Percentiles rank a stretch among this genome's conserved stretches.
phyloP scores from a whole-genome alignment of 2,888 invertebrate genomes.

The Watsonalla cultraria region DNA sequence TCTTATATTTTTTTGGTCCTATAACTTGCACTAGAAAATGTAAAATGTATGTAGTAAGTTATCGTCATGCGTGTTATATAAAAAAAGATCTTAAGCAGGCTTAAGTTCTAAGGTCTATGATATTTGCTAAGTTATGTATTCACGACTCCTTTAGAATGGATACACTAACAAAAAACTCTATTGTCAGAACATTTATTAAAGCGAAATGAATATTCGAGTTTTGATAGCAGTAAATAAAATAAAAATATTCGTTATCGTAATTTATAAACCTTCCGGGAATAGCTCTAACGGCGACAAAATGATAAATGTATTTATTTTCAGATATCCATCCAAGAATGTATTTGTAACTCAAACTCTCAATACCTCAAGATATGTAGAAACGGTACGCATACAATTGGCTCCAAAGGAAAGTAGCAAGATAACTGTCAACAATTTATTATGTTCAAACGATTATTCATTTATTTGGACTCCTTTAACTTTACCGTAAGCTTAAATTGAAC shows the following conservation, averaged over 20 bases:
- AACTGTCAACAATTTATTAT: not conserved
- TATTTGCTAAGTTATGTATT: too few species aligned
- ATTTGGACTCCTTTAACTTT: not conserved
- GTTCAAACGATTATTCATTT: slow-evolving; percentile 3
- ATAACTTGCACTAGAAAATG: too few species aligned
- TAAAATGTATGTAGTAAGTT: too few species aligned
- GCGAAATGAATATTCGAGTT: not conserved
- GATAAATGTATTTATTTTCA: slow-evolving; percentile 17
- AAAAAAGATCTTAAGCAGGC: too few species aligned
- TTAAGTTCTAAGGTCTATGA: too few species aligned
- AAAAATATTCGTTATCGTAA: not conserved
- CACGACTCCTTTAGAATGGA: too few species aligned
- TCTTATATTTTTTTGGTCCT: too few species aligned
- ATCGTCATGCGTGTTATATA: too few species aligned
- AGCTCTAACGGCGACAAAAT: slow-evolving; percentile 8
- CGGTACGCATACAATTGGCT: slow-evolving; percentile 16
- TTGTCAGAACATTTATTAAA: not conserved
- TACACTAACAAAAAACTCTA: not conserved
- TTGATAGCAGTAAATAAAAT: not conserved
- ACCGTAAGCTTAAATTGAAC: slow-evolving; percentile 10
- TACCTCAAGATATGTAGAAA: slow-evolving; percentile 23
- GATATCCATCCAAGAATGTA: slow-evolving; percentile 21
- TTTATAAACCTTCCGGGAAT: not conserved
- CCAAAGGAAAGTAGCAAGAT: slow-evolving; percentile 1
- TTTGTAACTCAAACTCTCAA: slow-evolving; percentile 24